Evolutionary conservation across 2,888 invertebrate species (phyloP).

Genomic region (Ichneumon xanthorius): DNA sequence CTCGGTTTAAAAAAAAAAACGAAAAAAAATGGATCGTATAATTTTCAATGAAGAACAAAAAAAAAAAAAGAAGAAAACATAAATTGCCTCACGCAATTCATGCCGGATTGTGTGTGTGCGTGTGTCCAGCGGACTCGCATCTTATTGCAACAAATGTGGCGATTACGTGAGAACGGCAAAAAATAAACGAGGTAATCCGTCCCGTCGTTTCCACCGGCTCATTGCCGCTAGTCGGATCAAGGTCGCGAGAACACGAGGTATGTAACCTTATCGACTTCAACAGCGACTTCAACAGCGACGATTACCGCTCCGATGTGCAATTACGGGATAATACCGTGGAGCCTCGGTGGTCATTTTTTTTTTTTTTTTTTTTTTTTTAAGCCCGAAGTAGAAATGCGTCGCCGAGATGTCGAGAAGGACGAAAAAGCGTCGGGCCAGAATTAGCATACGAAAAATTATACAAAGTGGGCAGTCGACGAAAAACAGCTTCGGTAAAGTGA

Average conservation of each 20-base stretch:
- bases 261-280: not conserved
- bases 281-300: constrained; percentile 2
- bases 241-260: constrained; percentile 24
- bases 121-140: not conserved
- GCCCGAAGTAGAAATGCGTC: not conserved
- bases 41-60: not conserved
- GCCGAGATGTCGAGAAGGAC: not conserved
- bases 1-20: not conserved
- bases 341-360: not conserved
- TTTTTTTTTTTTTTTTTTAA: too few relatives aligned
- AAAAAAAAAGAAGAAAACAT: not conserved
- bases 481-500: too few relatives aligned
- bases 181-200: constrained; percentile 17
- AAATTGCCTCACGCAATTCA: not conserved
- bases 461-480: too few relatives aligned
- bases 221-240: constrained; percentile 34
- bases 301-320: constrained; percentile 15
- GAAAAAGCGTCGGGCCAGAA: not conserved
- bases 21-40: not conserved
- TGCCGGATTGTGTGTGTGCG: not conserved
- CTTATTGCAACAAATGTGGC: constrained; percentile 5
- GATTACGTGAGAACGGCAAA: constrained; percentile 31
- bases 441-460: not conserved
- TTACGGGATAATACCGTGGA: constrained; percentile 49
- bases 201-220: constrained; percentile 1